A percentile compares a stretch with the other conserved stretches of the same genome.
phyloP scores from a whole-genome alignment of 2,888 invertebrate genomes.

The Allacma fusca region DNA sequence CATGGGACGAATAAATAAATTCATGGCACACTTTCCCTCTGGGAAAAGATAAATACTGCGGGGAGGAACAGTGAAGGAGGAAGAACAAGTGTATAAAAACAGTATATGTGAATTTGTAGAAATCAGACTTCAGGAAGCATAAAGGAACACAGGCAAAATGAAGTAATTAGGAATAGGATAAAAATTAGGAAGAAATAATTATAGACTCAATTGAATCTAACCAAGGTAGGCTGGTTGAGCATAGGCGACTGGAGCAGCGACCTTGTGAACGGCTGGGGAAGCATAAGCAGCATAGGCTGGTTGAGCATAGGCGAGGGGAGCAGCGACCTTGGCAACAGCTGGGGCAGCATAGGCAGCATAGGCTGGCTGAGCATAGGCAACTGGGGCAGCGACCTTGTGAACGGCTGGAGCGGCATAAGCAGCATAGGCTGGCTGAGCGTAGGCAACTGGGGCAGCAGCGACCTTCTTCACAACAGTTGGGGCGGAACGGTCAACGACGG shows the following conservation, averaged over 20 bases:
- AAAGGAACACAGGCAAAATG: too few relatives aligned
- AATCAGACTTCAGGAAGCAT: too few relatives aligned
- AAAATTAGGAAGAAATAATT: too few relatives aligned
- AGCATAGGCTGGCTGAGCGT: slow-evolving; percentile 14
- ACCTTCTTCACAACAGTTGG: slow-evolving; percentile 26
- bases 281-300: slow-evolving; percentile 20
- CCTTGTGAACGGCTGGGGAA: too few relatives aligned
- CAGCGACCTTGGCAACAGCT: slow-evolving; percentile 20
- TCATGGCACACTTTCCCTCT: too few relatives aligned
- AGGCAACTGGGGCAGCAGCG: neutral
- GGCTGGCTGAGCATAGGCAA: slow-evolving; percentile 22
- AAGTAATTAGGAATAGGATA: too few relatives aligned
- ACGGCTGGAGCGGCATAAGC: neutral
- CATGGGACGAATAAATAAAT: too few relatives aligned
- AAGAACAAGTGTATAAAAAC: too few relatives aligned
- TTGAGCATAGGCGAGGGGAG: neutral
- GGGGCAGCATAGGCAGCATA: too few relatives aligned
- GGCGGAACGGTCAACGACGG: slow-evolving; percentile 39
- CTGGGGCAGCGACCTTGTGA: neutral
- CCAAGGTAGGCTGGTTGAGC: slow-evolving; percentile 30
- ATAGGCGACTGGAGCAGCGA: neutral
- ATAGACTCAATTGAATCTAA: neutral
- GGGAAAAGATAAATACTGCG: too few relatives aligned
- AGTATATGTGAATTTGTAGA: too few relatives aligned
- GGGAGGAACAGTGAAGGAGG: too few relatives aligned